Evolutionary conservation across 1,140 invertebrate species (phyloP), one percentile per base, ranked within the genome.

Genomic region (Drosophila subobscura): DNA sequence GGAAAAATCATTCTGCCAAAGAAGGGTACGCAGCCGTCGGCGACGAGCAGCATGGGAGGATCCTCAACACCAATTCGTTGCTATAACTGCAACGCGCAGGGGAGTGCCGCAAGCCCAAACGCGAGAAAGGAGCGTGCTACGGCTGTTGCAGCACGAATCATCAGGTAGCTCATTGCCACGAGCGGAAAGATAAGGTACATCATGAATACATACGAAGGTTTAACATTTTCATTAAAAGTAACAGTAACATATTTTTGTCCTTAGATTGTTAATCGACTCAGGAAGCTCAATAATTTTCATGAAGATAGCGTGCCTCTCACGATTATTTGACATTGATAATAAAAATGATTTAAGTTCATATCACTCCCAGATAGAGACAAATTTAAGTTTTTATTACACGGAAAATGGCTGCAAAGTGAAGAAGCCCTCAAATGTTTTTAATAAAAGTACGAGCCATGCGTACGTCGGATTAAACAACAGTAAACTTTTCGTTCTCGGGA

Each of bases 221-320:
- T 23, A 16, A 49, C 5, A 44, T 56, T 29, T 16, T n/a, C 8
- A 22, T 49, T 23, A n/a, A 3, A 14, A 14, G 16, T 33, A 5
- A 45, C 12, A 5, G 8, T 45, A 6, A 47, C 29, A 16, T 37
- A 14, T 49, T 0, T 8, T 23, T 57, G 1, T 23, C 22, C 14
- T n/a, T 37, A 37, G 27, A 57, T 47, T 37, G 55, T 44, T 16
- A 16, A 40, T 58, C 20, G 56, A 25, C 37, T 51, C 22, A n/a
- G 46, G 45, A n/a, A 50, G 56, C 23, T n/a, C 29, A 25, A 51
- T 27, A 40, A 59, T 20, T 41, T 51, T 51, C 4, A 41, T 25
- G 0, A 51, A 51, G 2, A 25, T 10, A 29, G 25, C 45, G 6
- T 23, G 16, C 16, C 16, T 20, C 16, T 20, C 16, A 20, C 16